Conservation (phyloP, 2,888 invertebrate genomes). For the Tipula lateralis region DNA sequence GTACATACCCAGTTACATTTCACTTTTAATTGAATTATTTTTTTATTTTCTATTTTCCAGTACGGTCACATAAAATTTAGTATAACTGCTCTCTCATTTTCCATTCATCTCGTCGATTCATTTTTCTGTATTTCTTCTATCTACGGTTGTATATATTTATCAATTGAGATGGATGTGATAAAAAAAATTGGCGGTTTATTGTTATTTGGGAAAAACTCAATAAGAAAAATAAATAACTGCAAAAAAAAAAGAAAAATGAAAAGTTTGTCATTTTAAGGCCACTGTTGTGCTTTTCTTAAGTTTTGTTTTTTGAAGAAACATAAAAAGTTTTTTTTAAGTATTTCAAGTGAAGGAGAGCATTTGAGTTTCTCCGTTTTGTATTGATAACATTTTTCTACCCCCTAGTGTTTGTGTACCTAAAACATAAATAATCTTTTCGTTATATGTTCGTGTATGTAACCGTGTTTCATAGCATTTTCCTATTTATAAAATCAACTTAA, state of each 20-base stretch:
- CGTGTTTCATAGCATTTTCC: neutral
- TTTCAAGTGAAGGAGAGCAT: neutral
- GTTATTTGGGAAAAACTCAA: neutral
- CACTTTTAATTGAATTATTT: constrained; percentile 24
- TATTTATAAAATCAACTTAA: neutral
- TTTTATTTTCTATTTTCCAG: neutral
- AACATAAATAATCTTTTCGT: neutral
- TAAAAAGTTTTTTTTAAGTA: neutral
- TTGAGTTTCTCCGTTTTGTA: neutral
- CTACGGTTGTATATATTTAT: neutral
- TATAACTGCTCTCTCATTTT: neutral
- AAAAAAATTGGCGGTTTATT: constrained; percentile 20
- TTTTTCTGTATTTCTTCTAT: neutral
- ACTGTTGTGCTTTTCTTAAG: neutral
- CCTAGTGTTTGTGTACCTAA: neutral
- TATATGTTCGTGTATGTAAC: neutral
- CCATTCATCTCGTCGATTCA: neutral
- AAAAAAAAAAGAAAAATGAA: neutral
- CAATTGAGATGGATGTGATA: neutral
- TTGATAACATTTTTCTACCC: neutral
- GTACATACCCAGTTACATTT: constrained; percentile 20
- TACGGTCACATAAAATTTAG: neutral
- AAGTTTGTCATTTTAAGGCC: constrained; percentile 19
- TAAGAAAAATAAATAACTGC: neutral
- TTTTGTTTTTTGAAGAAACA: neutral